Evolutionary conservation across 2,888 invertebrate genomes (phyloP).

Genomic region (Tyria jacobaeae): DNA sequence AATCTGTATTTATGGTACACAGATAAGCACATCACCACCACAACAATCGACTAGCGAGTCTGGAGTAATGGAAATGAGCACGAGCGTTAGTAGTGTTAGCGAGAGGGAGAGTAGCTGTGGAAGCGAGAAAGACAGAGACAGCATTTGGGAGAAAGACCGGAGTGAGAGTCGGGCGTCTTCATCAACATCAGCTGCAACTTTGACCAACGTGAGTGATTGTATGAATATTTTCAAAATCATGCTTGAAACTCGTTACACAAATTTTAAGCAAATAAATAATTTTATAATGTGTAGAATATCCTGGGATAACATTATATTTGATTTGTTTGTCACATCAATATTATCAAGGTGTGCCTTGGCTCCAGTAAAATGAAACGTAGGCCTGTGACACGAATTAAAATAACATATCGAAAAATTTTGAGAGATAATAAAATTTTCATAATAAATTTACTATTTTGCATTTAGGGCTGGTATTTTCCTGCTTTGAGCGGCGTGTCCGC

Average conservation of each 20-base stretch:
- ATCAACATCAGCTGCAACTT: slow-evolving; percentile 85
- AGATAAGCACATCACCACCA: slow-evolving; percentile 62
- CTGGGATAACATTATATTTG: no score
- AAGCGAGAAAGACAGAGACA: slow-evolving; percentile 80
- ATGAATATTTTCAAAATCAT: not conserved
- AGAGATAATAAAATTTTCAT: not conserved
- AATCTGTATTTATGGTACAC: not conserved
- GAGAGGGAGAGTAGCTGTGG: slow-evolving; percentile 72
- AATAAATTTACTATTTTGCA: not conserved
- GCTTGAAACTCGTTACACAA: no score
- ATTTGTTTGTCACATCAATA: no score
- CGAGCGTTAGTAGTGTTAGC: slow-evolving; percentile 75
- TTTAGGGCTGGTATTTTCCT: slow-evolving; percentile 91
- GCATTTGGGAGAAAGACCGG: slow-evolving; percentile 78
- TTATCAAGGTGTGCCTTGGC: no score
- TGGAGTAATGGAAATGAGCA: slow-evolving; percentile 73
- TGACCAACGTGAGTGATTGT: slow-evolving; percentile 87
- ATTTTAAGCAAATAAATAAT: not conserved
- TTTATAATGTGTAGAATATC: no score
- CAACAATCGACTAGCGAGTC: slow-evolving; percentile 67
- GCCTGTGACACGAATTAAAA: not conserved
- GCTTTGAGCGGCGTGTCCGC: slow-evolving; percentile 89
- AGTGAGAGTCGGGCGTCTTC: slow-evolving; percentile 79
- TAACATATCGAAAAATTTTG: not conserved
- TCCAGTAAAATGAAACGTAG: no score